Percentiles rank a stretch among this genome's conserved stretches.
Conservation (phyloP, 2,888 invertebrate genomes). For the Eulithis prunata region DNA sequence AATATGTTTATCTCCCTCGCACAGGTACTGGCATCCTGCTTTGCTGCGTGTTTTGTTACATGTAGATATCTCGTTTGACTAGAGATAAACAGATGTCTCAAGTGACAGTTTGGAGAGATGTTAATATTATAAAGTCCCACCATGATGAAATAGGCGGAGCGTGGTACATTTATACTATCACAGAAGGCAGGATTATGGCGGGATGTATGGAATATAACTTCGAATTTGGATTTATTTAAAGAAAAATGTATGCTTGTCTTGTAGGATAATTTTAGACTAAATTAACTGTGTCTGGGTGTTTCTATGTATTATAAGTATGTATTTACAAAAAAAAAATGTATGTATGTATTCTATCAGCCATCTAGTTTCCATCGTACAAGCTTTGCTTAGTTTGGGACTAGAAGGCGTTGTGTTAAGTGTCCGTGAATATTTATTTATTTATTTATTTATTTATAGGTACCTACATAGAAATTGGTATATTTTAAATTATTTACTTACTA, state of each 20-base stretch:
- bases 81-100: slow-evolving; percentile 79
- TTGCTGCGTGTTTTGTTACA: slow-evolving; percentile 73
- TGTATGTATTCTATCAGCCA: no score
- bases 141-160: slow-evolving; percentile 83
- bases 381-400: no score
- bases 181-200: slow-evolving; percentile 55
- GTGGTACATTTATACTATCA: slow-evolving; percentile 49
- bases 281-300: no score
- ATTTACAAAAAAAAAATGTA: no score
- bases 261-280: neutral
- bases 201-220: slow-evolving; percentile 49
- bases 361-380: no score
- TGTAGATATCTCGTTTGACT: slow-evolving; percentile 79
- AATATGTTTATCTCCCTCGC: slow-evolving; percentile 75
- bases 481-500: no score
- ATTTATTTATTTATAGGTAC: no score
- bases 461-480: no score
- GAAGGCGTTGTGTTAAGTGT: no score
- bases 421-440: no score
- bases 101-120: slow-evolving; percentile 67
- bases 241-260: neutral
- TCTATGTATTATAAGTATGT: no score
- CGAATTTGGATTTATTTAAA: slow-evolving; percentile 44
- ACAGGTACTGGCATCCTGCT: slow-evolving; percentile 70
- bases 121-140: slow-evolving; percentile 62